Evolutionary conservation across 2,888 invertebrate species (phyloP), one percentile per base, ranked within the genome.

Genomic region (Eupithecia tripunctaria): DNA sequence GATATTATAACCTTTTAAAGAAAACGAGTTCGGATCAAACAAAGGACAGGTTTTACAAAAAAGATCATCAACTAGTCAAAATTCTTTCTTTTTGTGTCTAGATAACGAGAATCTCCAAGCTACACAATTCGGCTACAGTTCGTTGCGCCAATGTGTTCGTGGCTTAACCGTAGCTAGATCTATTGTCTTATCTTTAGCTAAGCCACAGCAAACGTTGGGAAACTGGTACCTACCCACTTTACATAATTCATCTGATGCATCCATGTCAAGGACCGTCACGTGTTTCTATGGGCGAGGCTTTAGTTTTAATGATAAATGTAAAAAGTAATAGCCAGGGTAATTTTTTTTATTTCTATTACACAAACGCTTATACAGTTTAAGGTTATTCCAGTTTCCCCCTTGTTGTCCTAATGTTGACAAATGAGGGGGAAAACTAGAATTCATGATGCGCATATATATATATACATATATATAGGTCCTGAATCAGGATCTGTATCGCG

Each of bases 111-210:
- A 4, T 32, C 29, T 36, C 63, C 63, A 60, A 60, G 60, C 60
- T 56, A 62, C 69, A 69, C 63, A 63, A 72, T 72, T 56, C 72
- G 64, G 64, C 69, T 70, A 75, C 70, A 72, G 72, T 72, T 70
- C 70, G 72, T 67, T 75, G 72, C 75, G 38, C 72, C 75, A 75
- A 75, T 75, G 75, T 75, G 68, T 70, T 75, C 75, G 60, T 65
- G 70, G 75, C 75, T 75, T 72, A 65, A 72, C 72, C 67, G 41
- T 68, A 72, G 67, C 72, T 72, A 70, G 70, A 75, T 75, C 67
- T 75, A 75, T 72, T 68, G 75, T 75, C 72, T 75, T 72, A 75
- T 75, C 70, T 75, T 69, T 68, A 59, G 60, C 36, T 74, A 64
- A 70, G 69, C 38, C 75, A 70, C 67, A 70, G 67, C 65, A 62